A percentile compares a stretch with the other conserved stretches of the same genome.
These are phyloP conservation scores for Plebejus melissa DNA, from an alignment of 2,888 invertebrate genomes.

Conservation along the genomic window DNA sequence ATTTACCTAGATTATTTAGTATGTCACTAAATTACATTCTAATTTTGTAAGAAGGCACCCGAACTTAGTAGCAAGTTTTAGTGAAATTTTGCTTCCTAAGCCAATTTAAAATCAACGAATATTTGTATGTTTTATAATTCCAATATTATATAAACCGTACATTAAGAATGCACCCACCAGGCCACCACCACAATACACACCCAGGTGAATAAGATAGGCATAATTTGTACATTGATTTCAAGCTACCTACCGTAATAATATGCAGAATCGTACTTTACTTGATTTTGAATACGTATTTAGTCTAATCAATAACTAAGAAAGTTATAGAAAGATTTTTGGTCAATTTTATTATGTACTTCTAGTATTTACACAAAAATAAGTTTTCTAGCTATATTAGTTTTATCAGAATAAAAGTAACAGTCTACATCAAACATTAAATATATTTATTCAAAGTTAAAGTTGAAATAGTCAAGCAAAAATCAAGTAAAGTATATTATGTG, in stretches of 20 bases:
- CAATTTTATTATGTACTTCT: too few relatives aligned
- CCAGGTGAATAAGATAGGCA: slow-evolving; percentile 40
- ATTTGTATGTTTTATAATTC: slow-evolving; percentile 69
- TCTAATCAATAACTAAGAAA: background rate
- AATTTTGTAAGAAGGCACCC: slow-evolving; percentile 40
- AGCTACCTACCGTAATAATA: background rate
- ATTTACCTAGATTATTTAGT: background rate
- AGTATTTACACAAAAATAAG: background rate
- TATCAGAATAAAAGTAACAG: background rate
- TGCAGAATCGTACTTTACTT: slow-evolving; percentile 4
- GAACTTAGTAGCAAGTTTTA: slow-evolving; percentile 49
- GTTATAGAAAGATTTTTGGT: background rate
- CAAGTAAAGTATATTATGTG: background rate
- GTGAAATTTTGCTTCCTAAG: slow-evolving; percentile 66
- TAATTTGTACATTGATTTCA: slow-evolving; percentile 16
- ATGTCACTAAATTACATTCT: slow-evolving; percentile 18
- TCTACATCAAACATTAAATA: background rate
- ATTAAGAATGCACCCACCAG: slow-evolving; percentile 46
- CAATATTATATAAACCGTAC: slow-evolving; percentile 45
- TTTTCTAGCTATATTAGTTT: background rate
- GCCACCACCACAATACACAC: slow-evolving; percentile 41
- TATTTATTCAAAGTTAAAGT: background rate
- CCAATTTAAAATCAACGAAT: slow-evolving; percentile 72
- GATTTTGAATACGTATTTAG: background rate
- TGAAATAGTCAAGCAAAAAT: background rate